Base-by-base conservation (phyloP, 2,888 invertebrate species). In the Limnephilus lunatus region DNA sequence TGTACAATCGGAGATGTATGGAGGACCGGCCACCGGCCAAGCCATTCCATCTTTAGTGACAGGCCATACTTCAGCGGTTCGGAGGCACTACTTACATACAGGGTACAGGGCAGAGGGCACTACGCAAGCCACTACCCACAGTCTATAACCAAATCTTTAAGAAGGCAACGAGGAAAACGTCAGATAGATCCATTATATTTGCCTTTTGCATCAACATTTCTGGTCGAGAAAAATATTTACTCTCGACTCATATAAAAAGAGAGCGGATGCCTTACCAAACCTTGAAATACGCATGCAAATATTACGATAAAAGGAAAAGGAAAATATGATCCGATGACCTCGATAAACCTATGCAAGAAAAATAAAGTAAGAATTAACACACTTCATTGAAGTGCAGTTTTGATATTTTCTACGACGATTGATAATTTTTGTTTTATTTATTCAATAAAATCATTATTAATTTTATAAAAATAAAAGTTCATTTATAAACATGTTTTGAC, bases 31-130 rank as follows among this genome's bases (percentile, higher is more conserved):
- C 35, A n/a, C 31, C 68, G 25, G 53, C 19, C 53, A 25, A 25
- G 35, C 25, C 39, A 32, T 31, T 83, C 83, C 83, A n/a, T 83
- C 83, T 83, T 83, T 35, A 83, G 25, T 39, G 83, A 83, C 83
- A 83, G 83, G 32, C 83, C 83, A 32, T 83, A 32, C 83, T 83
- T 83, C 83, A 83, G 32, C 14, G 35, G 32, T 39, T 39, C 83
- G 30, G 4, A 83, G 83, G 83, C 32, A 31, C 25, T 7, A 1
- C 15, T 19, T 68, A 25, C 68, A 68, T 68, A 68, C 53, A 53
- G 48, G 48, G 48, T 3, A 48, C 48, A 15, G 48, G 48, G 48
- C 68, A 68, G 19, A 7, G 7, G 19, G 19, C 19, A 68, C 44
- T 11, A 44, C 44, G 12, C 12, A 44, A 44, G 44, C 12, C 7